Evolutionary conservation across 2,888 invertebrate species (phyloP), one percentile per base, ranked within the genome.

Genomic region (Zaprionus obscuricornis): DNA sequence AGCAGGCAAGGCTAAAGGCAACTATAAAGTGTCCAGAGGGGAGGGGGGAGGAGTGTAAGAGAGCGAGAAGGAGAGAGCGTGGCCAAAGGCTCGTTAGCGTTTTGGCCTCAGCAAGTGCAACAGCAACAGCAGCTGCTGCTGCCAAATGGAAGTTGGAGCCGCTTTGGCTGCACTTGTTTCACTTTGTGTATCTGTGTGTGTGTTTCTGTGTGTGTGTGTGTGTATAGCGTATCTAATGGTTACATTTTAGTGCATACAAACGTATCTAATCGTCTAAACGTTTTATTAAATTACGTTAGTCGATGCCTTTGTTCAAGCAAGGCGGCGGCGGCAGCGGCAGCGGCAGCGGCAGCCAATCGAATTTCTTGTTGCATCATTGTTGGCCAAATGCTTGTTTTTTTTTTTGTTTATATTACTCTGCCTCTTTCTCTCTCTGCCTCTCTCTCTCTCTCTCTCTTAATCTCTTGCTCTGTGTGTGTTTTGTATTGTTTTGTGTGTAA

Each of bases 281-380:
- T 87, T 88, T 87, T 88, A 87, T 87, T 87, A 87, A 87, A 88
- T 87, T 87, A 87, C 88, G 78, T 76, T 84, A 74, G 77, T 55
- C 59, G 66, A 40, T 57, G 74, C 78, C 60, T 67, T 58, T 54
- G 62, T 46, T 49, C 56, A 27, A 51, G 46, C 52, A 46, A 37
- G 42, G 42, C 43, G 36, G 14, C 22, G 17, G 52, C 36, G 33
- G 47, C 46, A 18, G 50, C 49, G 46, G 36, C 47, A 52, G 51
- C 39, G 36, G 34, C 34, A 37, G 34, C 2, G 17, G 34, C 37
- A 34, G 57, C 49, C 65, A 50, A 75, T 73, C 73, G 73, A 76
- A 77, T 74, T 75, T 86, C 81, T 31, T 31, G 31, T 79, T 85
- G 84, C 83, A 85, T 83, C 83, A 83, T 76, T 83, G 69, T 69